A percentile compares a stretch with the other conserved stretches of the same genome.
phyloP scores from a whole-genome alignment of 1,140 invertebrate genomes.

The Lasaia peninsularis region DNA sequence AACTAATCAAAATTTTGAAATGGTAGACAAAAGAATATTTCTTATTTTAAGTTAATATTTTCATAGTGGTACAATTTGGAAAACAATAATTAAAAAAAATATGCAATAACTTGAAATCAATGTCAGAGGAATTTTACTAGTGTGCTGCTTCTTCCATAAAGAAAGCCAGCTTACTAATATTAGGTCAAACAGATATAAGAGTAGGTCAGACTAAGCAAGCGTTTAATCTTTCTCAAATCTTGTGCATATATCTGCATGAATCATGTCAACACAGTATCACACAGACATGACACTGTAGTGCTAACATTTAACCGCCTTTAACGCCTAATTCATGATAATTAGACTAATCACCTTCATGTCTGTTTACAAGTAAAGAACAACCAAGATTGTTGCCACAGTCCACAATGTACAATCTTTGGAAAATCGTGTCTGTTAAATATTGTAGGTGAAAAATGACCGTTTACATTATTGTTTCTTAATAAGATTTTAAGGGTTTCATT shows the following conservation, averaged over 20 bases:
- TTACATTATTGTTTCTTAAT: conserved; percentile 17
- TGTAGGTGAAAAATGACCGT: conserved; percentile 37
- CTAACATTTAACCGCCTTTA: conserved; percentile 44
- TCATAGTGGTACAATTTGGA: no score
- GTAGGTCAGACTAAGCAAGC: conserved; percentile 20
- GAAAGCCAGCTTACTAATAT: background rate
- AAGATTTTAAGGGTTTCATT: conserved; percentile 16
- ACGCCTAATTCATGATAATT: conserved; percentile 44
- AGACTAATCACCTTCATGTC: conserved; percentile 43
- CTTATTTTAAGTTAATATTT: no score
- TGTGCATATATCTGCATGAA: conserved; percentile 25
- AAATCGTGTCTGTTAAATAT: conserved; percentile 48
- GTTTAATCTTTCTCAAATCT: conserved; percentile 24
- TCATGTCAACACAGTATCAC: conserved; percentile 26
- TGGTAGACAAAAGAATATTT: no score
- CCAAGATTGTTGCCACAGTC: conserved; percentile 23
- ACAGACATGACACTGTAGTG: conserved; percentile 42
- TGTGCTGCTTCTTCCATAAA: background rate
- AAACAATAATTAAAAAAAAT: no score
- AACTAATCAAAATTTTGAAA: no score
- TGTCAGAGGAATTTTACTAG: background rate
- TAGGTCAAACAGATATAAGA: conserved; percentile 16
- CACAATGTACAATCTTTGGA: conserved; percentile 59
- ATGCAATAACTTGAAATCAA: no score
- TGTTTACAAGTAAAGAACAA: conserved; percentile 47